phyloP scores from a whole-genome alignment of 2,113 vertebrate species.

The Platysternon megacephalum region DNA sequence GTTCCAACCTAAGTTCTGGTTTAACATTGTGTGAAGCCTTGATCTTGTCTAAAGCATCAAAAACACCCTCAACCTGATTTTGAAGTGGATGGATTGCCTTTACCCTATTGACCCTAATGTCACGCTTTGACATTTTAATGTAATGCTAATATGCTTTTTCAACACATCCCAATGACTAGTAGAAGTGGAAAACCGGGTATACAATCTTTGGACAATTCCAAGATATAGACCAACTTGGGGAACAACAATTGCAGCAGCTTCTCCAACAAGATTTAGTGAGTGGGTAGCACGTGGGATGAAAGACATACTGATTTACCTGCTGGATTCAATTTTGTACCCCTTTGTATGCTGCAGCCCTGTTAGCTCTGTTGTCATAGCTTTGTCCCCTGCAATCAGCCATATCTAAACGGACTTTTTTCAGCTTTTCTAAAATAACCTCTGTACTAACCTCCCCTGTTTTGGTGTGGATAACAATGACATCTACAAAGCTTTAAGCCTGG shows the following conservation, averaged over 20 bases:
- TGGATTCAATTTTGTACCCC: too few relatives aligned
- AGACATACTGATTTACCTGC: too few relatives aligned
- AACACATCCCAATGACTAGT: not conserved
- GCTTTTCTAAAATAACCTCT: not conserved
- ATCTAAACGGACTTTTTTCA: not conserved
- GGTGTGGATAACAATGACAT: not conserved
- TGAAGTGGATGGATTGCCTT: not conserved
- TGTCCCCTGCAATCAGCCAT: not conserved
- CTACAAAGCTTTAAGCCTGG: not conserved
- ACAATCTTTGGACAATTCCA: not conserved
- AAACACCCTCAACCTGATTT: not conserved
- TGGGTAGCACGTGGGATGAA: too few relatives aligned
- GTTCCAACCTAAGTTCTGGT: not conserved
- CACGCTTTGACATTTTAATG: not conserved
- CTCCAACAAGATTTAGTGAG: not conserved
- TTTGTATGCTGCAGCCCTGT: too few relatives aligned
- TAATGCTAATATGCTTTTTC: not conserved
- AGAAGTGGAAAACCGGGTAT: not conserved
- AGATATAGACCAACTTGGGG: not conserved
- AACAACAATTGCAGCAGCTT: not conserved
- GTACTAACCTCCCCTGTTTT: not conserved
- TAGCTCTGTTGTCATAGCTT: too few relatives aligned
- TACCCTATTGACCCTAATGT: not conserved
- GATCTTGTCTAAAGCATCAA: not conserved
- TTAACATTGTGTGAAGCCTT: not conserved